Conservation (phyloP, 2,888 invertebrate species). For the Petrophora chlorosata region DNA sequence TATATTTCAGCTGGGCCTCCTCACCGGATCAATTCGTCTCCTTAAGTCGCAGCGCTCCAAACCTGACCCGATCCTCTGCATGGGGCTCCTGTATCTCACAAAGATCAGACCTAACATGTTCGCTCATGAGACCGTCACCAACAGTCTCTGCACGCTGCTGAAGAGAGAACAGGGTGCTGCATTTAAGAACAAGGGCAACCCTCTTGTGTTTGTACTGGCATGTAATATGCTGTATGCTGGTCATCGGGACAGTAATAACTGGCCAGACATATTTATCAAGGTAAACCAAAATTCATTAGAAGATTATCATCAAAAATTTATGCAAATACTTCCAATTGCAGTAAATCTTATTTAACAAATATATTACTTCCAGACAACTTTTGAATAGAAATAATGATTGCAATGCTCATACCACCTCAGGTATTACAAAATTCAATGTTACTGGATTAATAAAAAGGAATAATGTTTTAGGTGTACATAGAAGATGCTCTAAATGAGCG, state of each 20-base stretch:
- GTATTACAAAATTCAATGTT: too few species aligned
- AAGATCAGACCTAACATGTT: slow-evolving; percentile 91
- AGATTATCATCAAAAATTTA: too few species aligned
- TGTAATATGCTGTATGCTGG: slow-evolving; percentile 93
- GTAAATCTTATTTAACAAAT: too few species aligned
- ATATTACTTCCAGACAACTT: too few species aligned
- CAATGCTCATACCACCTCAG: too few species aligned
- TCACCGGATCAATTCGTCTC: slow-evolving; percentile 94
- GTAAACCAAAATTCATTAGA: slow-evolving; percentile 75
- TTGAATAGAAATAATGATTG: too few species aligned
- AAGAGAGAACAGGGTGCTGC: slow-evolving; percentile 89
- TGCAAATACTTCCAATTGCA: too few species aligned
- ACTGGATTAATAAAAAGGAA: too few species aligned
- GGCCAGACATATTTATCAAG: slow-evolving; percentile 97
- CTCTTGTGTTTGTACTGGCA: slow-evolving; percentile 90
- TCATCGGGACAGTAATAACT: slow-evolving; percentile 91
- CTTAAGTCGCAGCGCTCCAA: slow-evolving; percentile 91
- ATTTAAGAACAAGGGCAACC: slow-evolving; percentile 91
- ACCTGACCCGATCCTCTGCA: slow-evolving; percentile 90
- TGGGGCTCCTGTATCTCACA: slow-evolving; percentile 91
- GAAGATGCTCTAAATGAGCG: slow-evolving; percentile 97
- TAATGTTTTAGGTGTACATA: slow-evolving; percentile 90
- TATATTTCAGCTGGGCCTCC: slow-evolving; percentile 84
- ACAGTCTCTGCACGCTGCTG: slow-evolving; percentile 91
- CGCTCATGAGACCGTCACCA: slow-evolving; percentile 88